Evolutionary conservation across 2,113 vertebrate genomes (phyloP).

Genomic region (Meleagris gallopavo): DNA sequence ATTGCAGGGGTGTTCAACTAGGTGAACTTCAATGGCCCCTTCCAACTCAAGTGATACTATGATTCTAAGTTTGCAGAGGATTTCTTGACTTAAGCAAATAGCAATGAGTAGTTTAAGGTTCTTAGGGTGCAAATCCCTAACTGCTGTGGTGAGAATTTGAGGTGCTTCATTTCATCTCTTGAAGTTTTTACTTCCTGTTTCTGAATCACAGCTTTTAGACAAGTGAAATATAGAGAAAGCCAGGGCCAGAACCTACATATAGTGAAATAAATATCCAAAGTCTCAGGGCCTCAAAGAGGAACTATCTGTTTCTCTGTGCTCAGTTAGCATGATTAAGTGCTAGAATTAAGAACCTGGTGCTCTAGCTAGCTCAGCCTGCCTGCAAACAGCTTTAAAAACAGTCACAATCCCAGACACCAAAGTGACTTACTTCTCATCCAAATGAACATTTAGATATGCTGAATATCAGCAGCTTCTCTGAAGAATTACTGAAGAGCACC

Average conservation of each 20-base stretch:
- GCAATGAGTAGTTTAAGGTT: background rate
- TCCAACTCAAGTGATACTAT: too few relatives aligned
- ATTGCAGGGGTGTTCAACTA: too few relatives aligned
- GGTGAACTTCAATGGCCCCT: too few relatives aligned
- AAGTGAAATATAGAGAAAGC: background rate
- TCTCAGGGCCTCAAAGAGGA: background rate
- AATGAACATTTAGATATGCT: background rate
- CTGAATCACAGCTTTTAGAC: background rate
- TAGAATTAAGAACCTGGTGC: background rate
- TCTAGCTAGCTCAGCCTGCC: background rate
- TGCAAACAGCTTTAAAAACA: background rate
- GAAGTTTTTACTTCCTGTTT: slow-evolving; percentile 12
- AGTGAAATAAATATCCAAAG: background rate
- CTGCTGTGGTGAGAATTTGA: background rate
- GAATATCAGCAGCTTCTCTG: background rate
- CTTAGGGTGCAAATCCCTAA: background rate
- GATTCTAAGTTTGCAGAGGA: background rate
- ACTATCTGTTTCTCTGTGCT: background rate
- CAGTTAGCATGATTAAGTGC: rapidly evolving
- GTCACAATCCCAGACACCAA: background rate
- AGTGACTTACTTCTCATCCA: background rate
- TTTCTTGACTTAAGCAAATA: background rate
- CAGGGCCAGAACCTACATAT: background rate
- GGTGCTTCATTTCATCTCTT: background rate
- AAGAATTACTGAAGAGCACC: background rate